Base-by-base conservation (phyloP, 1,140 invertebrate genomes). In the Solenopsis invicta region DNA sequence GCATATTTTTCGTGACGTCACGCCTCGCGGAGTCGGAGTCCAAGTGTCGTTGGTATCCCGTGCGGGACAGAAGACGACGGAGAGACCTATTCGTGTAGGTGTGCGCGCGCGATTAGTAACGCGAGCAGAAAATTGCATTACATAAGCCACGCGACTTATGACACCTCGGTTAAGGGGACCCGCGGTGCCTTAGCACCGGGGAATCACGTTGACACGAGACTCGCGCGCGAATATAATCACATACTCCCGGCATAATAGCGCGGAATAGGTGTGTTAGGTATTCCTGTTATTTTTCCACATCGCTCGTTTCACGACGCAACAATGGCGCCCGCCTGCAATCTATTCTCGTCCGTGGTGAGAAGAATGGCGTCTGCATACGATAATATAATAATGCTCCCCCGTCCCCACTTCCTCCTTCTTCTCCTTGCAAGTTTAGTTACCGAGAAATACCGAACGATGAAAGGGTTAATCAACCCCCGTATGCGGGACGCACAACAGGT, bases 311-410 rank as follows among this genome's bases (percentile, higher is more conserved):
- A 74, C n/a, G n/a, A 29, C 41, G 48, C 48, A 56, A 77, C 84
- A 78, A 85, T 66, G 21, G 61, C 75, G 75, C 50, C 21, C 34
- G 75, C 48, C 34, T 67, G 84, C 34, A 48, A 48, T 80, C 48
- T 76, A 64, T 78, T 85, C 84, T 85, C 48, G 75, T 80, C 75
- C 52, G 29, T 45, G 56, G 41, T 6, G 41, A 41, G 41, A 80
- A 77, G 37, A 67, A 67, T 64, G 48, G 37, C 24, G 75, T 52
- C 29, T 45, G 64, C 87, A 89, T 89, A 86, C 54, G 66, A 56
- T 59, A 84, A 61, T 75, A n/a, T 84, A 75, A 84, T 61, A 54
- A 84, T 50, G 48, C 6, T n/a, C 10, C 16, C 34, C 4, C 37
- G 8, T 21, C 34, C 21, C 21, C 5, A 16, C 48, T n/a, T 12